These are phyloP conservation scores for Recurvirostra avosetta DNA, from an alignment of 2,113 vertebrate species.

Conservation along the genomic window DNA sequence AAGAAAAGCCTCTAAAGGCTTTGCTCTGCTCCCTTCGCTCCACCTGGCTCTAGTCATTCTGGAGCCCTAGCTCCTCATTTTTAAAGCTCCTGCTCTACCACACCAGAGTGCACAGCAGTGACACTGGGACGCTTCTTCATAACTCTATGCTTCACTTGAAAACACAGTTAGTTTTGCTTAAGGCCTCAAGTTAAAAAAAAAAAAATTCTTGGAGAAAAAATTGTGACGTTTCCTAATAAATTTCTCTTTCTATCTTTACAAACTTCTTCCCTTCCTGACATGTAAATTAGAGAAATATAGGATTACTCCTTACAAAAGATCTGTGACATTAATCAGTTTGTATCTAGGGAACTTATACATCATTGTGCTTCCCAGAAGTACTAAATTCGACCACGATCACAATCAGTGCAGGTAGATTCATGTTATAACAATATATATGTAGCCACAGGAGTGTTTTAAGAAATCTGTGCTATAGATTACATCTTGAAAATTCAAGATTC, in stretches of 20 bases:
- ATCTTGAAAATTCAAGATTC: neutral
- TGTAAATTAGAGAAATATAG: neutral
- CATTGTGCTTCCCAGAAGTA: neutral
- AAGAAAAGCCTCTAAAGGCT: neutral
- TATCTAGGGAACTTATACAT: neutral
- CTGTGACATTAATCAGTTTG: neutral
- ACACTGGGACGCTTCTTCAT: neutral
- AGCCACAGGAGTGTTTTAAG: neutral
- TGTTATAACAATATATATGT: neutral
- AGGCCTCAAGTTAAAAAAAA: rapidly evolving
- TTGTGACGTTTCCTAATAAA: neutral
- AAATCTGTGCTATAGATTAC: neutral
- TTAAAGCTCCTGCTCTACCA: neutral
- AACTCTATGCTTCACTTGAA: neutral
- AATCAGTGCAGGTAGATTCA: neutral
- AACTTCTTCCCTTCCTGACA: neutral
- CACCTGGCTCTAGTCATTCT: too few species aligned
- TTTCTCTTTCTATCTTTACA: neutral
- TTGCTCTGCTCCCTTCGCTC: neutral
- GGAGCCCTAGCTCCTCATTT: neutral
- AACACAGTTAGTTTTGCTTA: neutral
- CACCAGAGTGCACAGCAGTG: neutral
- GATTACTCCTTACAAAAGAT: neutral
- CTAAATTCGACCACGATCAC: neutral
- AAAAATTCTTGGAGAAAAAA: rapidly evolving